Evolutionary conservation across 1,140 invertebrate species (phyloP).

Genomic region (roundworm (Caenorhabditis elegans)): WBcel235 BX284603.4:7039501-7040000

Average conservation of each 20-base stretch:
- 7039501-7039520: conserved; percentile 1
- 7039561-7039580: neutral
- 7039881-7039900: no score
- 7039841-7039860: neutral
- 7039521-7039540: conserved; percentile 3
- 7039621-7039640: neutral
- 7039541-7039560: neutral
- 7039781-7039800: neutral
- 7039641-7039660: neutral
- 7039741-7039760: neutral
- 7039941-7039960: no score
- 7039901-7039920: no score
- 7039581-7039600: neutral
- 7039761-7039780: neutral
- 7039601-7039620: neutral
- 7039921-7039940: no score
- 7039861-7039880: neutral
- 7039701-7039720: conserved; percentile 20
- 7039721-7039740: no score
- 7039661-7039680: neutral
- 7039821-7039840: neutral
- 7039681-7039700: neutral
- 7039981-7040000: no score
- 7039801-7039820: neutral
- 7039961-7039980: no score